Evolutionary conservation across 2,113 vertebrate genomes (phyloP), one percentile per base, ranked within the genome.

Genomic region (Turnix velox): DNA sequence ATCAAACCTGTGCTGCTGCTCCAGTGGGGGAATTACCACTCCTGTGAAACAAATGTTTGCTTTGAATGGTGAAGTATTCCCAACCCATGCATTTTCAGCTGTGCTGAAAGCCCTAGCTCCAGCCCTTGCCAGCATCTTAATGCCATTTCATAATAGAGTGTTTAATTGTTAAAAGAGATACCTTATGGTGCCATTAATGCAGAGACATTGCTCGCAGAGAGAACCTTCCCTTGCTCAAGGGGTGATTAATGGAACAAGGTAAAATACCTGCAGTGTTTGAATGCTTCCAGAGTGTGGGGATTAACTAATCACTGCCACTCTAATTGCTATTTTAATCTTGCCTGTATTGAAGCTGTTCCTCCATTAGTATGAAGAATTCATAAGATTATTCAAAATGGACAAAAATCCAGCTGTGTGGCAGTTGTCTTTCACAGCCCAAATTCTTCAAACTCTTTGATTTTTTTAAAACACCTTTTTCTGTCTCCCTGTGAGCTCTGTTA

Each of bases 41-140:
- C 84, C 76, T 80, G 66, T 61, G 86, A 73, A 88, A 87, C 80
- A 42, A 43, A 51, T 12, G 45, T 62, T 62, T 83, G 66, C 74
- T 92, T 92, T 39, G 69, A 75, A 58, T 4, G 45, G 89, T n/a
- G 73, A 86, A 63, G 7, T 39, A 4, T 45, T 72, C 84, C 78
- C 45, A 63, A 10, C 55, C 69, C 23, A 0, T 13, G 13, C 5
- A 0, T 75, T 75, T 84, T 85, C 92, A 95, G 83, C 94, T 94
- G 86, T 85, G 92, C 92, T 87, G 86, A 93, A 94, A 86, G 59
- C 54, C 85, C 77, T 48, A 12, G 66, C 82, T 76, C 87, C 86
- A 80, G 72, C 87, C 87, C 92, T 91, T 91, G 85, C 92, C 94
- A 91, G 94, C 89, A 43, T 66, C 75, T 93, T 81, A 10, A 33